These are phyloP conservation scores for Tetragnatha montana DNA, from an alignment of 2,888 invertebrate species.

Conservation along the genomic window DNA sequence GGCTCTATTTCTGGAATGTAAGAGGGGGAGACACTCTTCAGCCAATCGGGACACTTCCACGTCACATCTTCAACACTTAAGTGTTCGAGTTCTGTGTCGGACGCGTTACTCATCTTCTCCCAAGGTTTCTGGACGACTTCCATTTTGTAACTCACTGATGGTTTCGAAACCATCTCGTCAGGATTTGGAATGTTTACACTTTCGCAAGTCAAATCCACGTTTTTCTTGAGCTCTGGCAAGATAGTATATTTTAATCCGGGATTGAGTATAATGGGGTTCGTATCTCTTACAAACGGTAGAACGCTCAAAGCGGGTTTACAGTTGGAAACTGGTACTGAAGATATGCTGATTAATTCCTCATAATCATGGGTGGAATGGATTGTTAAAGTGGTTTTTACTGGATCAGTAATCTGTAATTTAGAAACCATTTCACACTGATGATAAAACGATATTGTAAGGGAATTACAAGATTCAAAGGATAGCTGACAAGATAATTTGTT, in stretches of 20 bases:
- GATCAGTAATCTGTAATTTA: background rate
- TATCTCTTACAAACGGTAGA: constrained; percentile 30
- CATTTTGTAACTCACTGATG: background rate
- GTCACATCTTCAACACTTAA: background rate
- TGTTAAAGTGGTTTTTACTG: background rate
- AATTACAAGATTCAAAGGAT: background rate
- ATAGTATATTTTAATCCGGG: background rate
- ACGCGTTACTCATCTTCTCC: background rate
- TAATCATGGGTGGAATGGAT: background rate
- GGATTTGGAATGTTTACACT: background rate
- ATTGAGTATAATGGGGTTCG: background rate
- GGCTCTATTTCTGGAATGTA: background rate
- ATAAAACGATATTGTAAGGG: background rate
- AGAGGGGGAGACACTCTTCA: constrained; percentile 5
- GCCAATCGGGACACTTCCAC: constrained; percentile 18
- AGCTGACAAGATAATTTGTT: background rate
- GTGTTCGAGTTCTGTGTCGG: background rate
- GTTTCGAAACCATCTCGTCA: background rate
- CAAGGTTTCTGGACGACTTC: background rate
- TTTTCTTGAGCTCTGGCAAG: background rate
- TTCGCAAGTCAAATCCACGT: background rate
- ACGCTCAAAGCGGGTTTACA: constrained; percentile 61
- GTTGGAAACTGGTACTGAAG: constrained; percentile 26
- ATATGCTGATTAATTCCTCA: constrained; percentile 18
- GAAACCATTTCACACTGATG: background rate